Conservation (phyloP, 2,888 invertebrate genomes). For the Tinea semifulvella region DNA sequence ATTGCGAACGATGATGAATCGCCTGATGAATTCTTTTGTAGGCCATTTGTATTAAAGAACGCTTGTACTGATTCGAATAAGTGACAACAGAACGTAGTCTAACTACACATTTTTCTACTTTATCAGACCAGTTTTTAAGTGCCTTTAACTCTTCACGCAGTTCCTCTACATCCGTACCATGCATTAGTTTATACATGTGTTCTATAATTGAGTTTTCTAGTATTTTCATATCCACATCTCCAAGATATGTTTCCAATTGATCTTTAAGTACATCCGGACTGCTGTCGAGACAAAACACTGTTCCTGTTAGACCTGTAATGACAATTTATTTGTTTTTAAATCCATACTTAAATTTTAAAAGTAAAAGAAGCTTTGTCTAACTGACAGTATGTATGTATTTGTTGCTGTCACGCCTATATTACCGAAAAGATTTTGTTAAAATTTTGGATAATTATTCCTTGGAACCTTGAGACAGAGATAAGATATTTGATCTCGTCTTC, state of each 20-base stretch:
- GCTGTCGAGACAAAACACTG: conserved; percentile 36
- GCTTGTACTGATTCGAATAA: conserved; percentile 32
- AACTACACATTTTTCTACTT: conserved; percentile 25
- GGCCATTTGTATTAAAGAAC: conserved; percentile 28
- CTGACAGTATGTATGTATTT: too few species aligned
- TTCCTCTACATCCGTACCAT: conserved; percentile 17
- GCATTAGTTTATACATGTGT: conserved; percentile 36
- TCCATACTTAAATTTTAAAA: too few species aligned
- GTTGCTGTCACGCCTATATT: too few species aligned
- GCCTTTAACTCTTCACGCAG: conserved; percentile 16
- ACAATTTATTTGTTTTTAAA: too few species aligned
- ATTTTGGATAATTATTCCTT: too few species aligned
- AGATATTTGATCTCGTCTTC: too few species aligned
- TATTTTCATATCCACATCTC: conserved; percentile 24
- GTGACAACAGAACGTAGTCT: conserved; percentile 26
- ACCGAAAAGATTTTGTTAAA: too few species aligned
- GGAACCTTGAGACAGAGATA: too few species aligned
- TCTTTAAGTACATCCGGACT: conserved; percentile 32
- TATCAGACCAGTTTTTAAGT: conserved; percentile 24
- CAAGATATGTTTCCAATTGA: conserved; percentile 25
- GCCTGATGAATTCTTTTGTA: conserved; percentile 23
- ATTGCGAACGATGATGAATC: conserved; percentile 20
- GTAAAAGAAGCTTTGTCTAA: too few species aligned
- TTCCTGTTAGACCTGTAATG: conserved; percentile 31
- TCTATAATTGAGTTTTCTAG: conserved; percentile 31